phyloP scores from a whole-genome alignment of 2,113 vertebrate species.

The Pachypanchax playfairii region DNA sequence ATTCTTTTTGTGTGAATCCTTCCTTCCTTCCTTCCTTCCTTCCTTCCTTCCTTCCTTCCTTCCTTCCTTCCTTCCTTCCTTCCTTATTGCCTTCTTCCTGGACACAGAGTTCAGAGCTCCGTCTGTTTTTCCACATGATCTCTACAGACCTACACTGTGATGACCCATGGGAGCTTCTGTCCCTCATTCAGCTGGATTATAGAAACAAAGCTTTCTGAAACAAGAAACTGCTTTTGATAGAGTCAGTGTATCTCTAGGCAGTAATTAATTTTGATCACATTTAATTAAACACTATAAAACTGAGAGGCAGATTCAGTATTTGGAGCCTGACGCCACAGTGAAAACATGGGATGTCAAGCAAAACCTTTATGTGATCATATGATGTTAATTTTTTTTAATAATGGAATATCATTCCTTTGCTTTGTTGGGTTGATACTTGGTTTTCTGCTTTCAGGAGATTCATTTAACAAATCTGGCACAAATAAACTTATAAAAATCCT shows the following conservation, averaged over 20 bases:
- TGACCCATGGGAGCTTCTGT: background rate
- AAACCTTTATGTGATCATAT: no score
- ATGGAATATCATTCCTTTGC: no score
- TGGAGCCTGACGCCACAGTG: background rate
- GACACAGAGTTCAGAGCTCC: no score
- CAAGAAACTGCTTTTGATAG: no score
- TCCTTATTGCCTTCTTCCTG: no score
- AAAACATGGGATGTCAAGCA: background rate
- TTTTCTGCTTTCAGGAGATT: no score
- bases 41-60: slow-evolving; percentile 2
- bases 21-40: background rate
- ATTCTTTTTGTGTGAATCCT: slow-evolving; percentile 26
- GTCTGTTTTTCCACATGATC: no score
- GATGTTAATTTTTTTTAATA: no score
- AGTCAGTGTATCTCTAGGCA: no score
- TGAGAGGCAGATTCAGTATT: background rate
- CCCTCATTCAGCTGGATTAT: background rate
- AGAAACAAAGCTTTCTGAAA: background rate
- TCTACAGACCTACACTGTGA: background rate
- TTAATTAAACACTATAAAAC: background rate
- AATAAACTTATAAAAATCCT: no score
- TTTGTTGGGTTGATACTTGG: no score
- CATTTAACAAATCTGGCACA: no score
- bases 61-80: background rate
- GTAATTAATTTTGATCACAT: background rate